Evolutionary conservation across 2,113 vertebrate genomes (phyloP), one percentile per base, ranked within the genome.

Genomic region (Nettapus auritus): DNA sequence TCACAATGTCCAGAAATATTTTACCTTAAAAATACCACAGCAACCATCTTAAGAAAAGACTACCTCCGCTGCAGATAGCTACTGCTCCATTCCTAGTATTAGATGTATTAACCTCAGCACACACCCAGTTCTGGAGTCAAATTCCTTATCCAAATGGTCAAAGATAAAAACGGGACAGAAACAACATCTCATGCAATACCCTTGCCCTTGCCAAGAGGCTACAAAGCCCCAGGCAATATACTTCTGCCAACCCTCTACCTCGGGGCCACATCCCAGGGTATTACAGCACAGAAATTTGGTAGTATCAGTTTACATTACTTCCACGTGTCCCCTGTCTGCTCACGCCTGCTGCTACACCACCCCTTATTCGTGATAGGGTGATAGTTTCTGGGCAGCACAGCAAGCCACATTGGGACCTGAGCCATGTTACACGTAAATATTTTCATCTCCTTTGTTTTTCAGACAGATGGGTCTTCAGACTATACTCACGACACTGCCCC

Each of bases 401-500:
- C 29, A 50, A 88, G 31, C 55, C 31, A 5, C 33, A 6, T 3
- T 0, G 0, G 33, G 48, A 86, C 48, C 29, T 77, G 22, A 33
- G 34, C 25, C 40, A 33, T 33, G 6, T 29, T 23, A 55, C 36
- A 59, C 5, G 0, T 1, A 68, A 44, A 10, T 50, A 18, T 23
- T 86, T 57, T 63, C 60, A 87, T 52, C 4, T 62, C 57, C 36
- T 5, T 64, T 28, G 6, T 59, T 82, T 62, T 55, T 46, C 80
- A 70, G 29, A 19, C n/a, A 86, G 13, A 59, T 55, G 46, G 9
- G 53, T 38, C 38, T 85, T 67, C 66, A 75, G 67, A 64, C 76
- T n/a, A 29, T 78, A 23, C 31, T 23, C 36, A 48, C 0, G 0
- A 68, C 31, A 62, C 74, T 0, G 0, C 38, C 40, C 31, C 40